A percentile compares a stretch with the other conserved stretches of the same genome.
Conservation (phyloP, 2,888 invertebrate species). For the Chouioia cunea region DNA sequence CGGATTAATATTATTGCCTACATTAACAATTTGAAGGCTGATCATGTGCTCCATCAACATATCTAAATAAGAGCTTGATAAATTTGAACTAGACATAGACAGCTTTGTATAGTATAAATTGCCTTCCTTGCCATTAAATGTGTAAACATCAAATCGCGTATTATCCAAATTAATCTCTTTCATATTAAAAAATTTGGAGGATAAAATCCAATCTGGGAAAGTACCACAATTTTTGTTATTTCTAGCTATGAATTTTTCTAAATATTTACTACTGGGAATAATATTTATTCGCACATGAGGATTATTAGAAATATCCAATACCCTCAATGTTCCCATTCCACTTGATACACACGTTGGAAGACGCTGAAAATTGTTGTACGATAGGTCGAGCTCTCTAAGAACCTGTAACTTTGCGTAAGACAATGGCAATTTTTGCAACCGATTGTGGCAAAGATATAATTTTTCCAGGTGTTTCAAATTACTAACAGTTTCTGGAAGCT, state of each 20-base stretch:
- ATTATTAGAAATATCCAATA: conserved; percentile 43
- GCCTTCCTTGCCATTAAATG: conserved; percentile 15
- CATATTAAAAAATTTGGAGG: conserved; percentile 40
- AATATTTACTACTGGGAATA: conserved; percentile 39
- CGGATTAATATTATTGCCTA: conserved; percentile 21
- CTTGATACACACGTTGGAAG: conserved; percentile 40
- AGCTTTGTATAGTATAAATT: conserved; percentile 13
- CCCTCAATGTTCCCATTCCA: conserved; percentile 38
- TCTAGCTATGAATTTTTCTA: conserved; percentile 43
- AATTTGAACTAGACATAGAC: conserved; percentile 40
- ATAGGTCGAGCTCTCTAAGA: conserved; percentile 38
- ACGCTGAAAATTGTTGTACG: conserved; percentile 32
- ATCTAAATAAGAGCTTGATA: conserved; percentile 38
- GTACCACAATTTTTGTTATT: conserved; percentile 32
- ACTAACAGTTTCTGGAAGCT: conserved; percentile 39
- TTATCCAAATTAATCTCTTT: conserved; percentile 41
- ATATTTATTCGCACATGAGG: conserved; percentile 26
- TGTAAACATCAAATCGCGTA: conserved; percentile 35
- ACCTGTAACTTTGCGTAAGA: conserved; percentile 32
- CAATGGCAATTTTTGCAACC: conserved; percentile 32
- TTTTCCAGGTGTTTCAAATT: conserved; percentile 39
- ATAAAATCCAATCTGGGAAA: conserved; percentile 46
- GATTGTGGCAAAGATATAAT: conserved; percentile 36
- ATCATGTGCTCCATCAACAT: conserved; percentile 41
- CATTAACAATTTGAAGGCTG: conserved; percentile 37